Evolutionary conservation across 2,797 vertebrate species (phyloP).

Genomic region (Ptychobarbus kaznakovi): DNA sequence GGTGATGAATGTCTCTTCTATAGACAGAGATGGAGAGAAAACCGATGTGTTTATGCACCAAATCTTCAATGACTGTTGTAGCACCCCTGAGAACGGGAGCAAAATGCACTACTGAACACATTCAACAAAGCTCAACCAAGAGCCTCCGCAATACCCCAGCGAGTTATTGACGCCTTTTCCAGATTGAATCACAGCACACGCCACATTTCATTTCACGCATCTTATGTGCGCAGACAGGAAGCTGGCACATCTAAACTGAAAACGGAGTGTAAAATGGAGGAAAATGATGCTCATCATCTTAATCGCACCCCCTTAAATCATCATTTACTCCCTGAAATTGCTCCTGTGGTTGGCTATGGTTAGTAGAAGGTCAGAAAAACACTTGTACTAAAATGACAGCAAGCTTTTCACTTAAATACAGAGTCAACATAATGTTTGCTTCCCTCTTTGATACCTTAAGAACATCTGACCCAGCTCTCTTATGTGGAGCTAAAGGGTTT

Average conservation of each 20-base stretch:
- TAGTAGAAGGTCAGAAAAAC: background rate
- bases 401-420: background rate
- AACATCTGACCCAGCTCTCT: conserved; percentile 14
- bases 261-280: conserved; percentile 20
- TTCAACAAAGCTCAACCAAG: conserved; percentile 33
- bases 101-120: conserved; percentile 31
- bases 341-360: background rate
- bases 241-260: conserved; percentile 20
- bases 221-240: conserved; percentile 33
- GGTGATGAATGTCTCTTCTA: conserved; percentile 44
- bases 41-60: conserved; percentile 30
- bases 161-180: conserved; percentile 26
- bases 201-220: conserved; percentile 41
- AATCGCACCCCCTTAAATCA: background rate
- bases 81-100: conserved; percentile 34
- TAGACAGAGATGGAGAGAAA: conserved; percentile 28
- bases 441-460: background rate
- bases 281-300: conserved; percentile 18
- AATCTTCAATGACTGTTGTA: conserved; percentile 49
- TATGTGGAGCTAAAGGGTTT: conserved; percentile 15
- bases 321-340: conserved; percentile 21
- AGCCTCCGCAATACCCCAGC: conserved; percentile 34
- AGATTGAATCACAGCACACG: conserved; percentile 49
- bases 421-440: background rate
- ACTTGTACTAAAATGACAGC: background rate